Conservation (phyloP, 2,113 vertebrate species). For the Neomonachus schauinslandi region DNA sequence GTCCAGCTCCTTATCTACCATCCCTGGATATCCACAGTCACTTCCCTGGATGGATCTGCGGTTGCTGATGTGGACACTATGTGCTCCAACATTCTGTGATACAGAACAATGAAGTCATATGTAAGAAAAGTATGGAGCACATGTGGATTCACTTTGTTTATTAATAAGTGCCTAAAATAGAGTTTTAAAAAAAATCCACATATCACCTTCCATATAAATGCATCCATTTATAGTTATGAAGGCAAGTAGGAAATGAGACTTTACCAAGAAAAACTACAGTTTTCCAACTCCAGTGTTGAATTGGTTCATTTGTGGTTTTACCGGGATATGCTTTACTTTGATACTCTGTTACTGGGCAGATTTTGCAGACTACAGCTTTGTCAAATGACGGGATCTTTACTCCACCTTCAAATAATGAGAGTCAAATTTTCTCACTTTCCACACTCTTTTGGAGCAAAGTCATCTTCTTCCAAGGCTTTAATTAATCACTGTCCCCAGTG, state of each 20-base stretch:
- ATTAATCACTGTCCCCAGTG: neutral
- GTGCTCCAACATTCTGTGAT: neutral
- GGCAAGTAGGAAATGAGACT: slow-evolving; percentile 38
- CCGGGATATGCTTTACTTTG: neutral
- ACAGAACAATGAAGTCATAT: neutral
- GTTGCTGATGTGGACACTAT: neutral
- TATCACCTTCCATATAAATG: slow-evolving; percentile 13
- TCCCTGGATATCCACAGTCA: neutral
- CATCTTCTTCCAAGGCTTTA: neutral
- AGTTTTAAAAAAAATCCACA: neutral
- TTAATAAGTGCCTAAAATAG: slow-evolving; percentile 37
- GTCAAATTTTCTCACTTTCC: neutral
- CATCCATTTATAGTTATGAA: slow-evolving; percentile 53
- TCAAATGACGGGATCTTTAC: slow-evolving; percentile 29
- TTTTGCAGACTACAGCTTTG: neutral
- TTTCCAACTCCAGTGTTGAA: slow-evolving; percentile 1
- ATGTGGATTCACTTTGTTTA: slow-evolving; percentile 14
- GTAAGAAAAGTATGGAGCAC: neutral
- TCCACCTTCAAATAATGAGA: slow-evolving; percentile 40
- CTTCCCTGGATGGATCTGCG: slow-evolving; percentile 30
- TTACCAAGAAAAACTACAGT: slow-evolving; percentile 54
- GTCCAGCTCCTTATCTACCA: neutral
- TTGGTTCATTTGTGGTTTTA: neutral
- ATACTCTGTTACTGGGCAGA: neutral
- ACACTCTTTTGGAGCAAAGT: neutral